Evolutionary conservation across 2,113 vertebrate species (phyloP), one percentile per base, ranked within the genome.

Genomic region (Chaetodon trifascialis): DNA sequence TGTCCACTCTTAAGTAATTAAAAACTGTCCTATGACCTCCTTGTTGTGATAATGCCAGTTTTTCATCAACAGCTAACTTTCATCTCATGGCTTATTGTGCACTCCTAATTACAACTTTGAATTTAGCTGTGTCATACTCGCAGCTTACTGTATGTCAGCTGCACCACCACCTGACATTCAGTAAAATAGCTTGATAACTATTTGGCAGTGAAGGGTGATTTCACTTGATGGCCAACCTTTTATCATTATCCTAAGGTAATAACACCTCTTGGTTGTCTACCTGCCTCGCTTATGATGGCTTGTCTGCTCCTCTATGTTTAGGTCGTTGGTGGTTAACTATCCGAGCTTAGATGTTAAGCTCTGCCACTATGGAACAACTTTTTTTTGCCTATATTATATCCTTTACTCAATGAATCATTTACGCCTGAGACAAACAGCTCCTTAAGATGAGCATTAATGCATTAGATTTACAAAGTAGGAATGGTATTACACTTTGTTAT

Each of bases 201-300:
- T 38, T n/a, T 55, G 64, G 16, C 49, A 34, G 40, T 38, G 16
- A 25, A 23, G 44, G n/a, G 62, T 52, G 15, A 59, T 51, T 60
- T 78, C 62, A 49, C 42, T 52, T 52, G 34, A 59, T 67, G 23
- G 38, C 23, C 47, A 67, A 63, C 30, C 59, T 59, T 59, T 58
- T 73, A 59, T 73, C 38, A 70, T 56, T 25, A 64, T 11, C 25
- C 25, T 38, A 11, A 17, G 62, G 36, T 73, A 67, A 73, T 80
- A 60, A 60, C 55, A 46, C 23, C 60, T 55, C 59, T 65, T 0
- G 7, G 3, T 34, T 23, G n/a, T 72, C 34, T 16, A n/a, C 44
- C 34, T 40, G 21, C 25, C n/a, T 21, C 1, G 0, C 42, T 11
- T 38, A 3, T 64, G 59, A 17, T 44, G 63, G 21, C 16, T 36